Percentiles rank a stretch among this genome's conserved stretches.
Conservation (phyloP, 2,797 vertebrate species). For the Sebastes alutus region DNA sequence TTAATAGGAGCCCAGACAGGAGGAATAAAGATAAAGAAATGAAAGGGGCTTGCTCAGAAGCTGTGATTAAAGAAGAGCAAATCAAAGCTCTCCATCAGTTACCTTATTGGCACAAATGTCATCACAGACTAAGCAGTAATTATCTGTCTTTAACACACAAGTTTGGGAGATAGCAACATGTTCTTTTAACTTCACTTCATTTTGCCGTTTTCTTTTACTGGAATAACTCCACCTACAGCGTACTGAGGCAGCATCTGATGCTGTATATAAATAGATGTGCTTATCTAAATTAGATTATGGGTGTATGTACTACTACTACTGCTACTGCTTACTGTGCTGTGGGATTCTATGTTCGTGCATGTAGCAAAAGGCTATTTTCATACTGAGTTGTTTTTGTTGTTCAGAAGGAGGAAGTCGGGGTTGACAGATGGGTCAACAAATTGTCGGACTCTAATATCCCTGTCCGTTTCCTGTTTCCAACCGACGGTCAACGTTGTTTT, state of each 20-base stretch:
- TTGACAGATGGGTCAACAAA: too few species aligned
- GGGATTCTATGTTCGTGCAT: not conserved
- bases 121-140: not conserved
- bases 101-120: constrained; percentile 8
- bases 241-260: not conserved
- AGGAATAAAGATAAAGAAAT: not conserved
- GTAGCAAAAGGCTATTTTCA: not conserved
- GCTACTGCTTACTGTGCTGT: not conserved
- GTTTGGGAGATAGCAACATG: not conserved
- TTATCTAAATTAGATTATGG: not conserved
- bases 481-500: not conserved
- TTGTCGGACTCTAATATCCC: too few species aligned
- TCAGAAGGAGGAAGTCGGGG: not conserved
- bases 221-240: not conserved
- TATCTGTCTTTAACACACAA: not conserved
- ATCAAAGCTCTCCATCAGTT: constrained; percentile 12
- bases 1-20: not conserved
- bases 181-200: not conserved
- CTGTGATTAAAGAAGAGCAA: constrained; percentile 2
- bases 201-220: not conserved
- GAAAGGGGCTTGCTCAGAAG: not conserved
- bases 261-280: not conserved
- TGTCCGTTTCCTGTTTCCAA: not conserved
- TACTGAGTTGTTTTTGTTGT: not conserved
- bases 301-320: not conserved